Evolutionary conservation across 2,888 invertebrate genomes (phyloP), one percentile per base, ranked within the genome.

Genomic region (Spicauda simplicius): DNA sequence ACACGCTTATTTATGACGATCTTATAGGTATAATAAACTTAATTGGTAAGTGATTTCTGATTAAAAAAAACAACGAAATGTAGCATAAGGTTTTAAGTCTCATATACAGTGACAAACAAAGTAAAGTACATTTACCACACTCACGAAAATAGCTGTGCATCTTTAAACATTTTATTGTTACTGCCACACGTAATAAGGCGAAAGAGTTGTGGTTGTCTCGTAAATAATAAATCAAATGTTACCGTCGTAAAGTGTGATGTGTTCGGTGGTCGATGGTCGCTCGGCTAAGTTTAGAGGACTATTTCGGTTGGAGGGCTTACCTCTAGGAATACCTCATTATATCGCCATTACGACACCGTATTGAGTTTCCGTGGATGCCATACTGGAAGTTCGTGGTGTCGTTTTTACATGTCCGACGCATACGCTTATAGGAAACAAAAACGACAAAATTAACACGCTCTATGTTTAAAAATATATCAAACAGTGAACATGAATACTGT

Each of bases 221-320:
- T 65, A 37, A 56, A 64, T 60, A 60, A 60, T 65, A 58, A 58
- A 65, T 65, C 65, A 65, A 65, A 64, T 41, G 65, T 65, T 65
- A 45, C 65, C 59, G 65, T 37, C 25, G 54, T 45, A 45, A 53
- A 58, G 57, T 45, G 52, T 48, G 53, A 52, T 41, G 64, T 50
- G 19, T 7, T 30, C 63, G 56, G n/a, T 64, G 64, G 61, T 41
- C 41, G 61, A 59, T 45, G 45, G 45, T 45, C 45, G 45, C n/a
- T 45, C 55, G 48, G 56, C 66, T 70, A 65, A 45, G 50, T 65
- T 45, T 64, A 64, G 64, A 57, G 57, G 57, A 52, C 59, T 59
- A 68, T 68, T 68, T 63, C 54, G 37, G 64, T 64, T 33, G 53
- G 37, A 50, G 54, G 41, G 56, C 20, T 55, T 60, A 64, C 57